Evolutionary conservation across 2,113 vertebrate genomes (phyloP).

Genomic region (Ornithorhynchus anatinus): DNA sequence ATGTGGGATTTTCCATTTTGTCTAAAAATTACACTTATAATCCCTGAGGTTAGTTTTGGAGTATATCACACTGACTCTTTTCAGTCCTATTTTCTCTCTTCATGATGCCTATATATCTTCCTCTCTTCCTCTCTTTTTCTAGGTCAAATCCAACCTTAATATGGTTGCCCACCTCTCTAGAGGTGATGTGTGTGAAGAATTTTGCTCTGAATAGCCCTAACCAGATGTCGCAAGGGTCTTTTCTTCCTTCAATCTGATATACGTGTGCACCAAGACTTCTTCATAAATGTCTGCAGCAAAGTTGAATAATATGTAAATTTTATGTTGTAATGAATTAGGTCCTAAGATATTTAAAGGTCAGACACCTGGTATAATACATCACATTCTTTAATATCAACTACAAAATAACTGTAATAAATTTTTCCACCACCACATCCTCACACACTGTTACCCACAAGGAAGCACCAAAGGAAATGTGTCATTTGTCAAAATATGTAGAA

Average conservation of each 20-base stretch:
- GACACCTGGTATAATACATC: constrained; percentile 84
- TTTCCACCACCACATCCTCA: constrained; percentile 76
- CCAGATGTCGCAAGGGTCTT: constrained; percentile 36
- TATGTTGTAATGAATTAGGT: constrained; percentile 85
- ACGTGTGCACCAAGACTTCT: constrained; percentile 69
- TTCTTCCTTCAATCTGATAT: constrained; percentile 62
- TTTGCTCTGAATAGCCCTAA: constrained; percentile 10
- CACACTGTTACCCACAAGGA: constrained; percentile 82
- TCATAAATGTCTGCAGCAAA: constrained; percentile 74
- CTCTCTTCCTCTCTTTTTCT: background rate
- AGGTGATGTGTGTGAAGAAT: background rate
- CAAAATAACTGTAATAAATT: constrained; percentile 86
- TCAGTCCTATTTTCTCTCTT: too few species aligned
- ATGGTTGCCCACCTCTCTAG: background rate
- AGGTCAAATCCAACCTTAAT: background rate
- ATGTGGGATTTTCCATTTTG: too few species aligned
- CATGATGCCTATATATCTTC: too few species aligned
- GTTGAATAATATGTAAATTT: constrained; percentile 86
- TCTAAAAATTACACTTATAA: too few species aligned
- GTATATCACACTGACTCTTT: too few species aligned
- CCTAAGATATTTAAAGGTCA: constrained; percentile 85
- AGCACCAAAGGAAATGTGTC: constrained; percentile 79
- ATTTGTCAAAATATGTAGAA: constrained; percentile 78
- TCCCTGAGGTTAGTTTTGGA: too few species aligned
- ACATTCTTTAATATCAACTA: constrained; percentile 84